Conservation (phyloP, 2,797 vertebrate species). For the Periparus ater region DNA sequence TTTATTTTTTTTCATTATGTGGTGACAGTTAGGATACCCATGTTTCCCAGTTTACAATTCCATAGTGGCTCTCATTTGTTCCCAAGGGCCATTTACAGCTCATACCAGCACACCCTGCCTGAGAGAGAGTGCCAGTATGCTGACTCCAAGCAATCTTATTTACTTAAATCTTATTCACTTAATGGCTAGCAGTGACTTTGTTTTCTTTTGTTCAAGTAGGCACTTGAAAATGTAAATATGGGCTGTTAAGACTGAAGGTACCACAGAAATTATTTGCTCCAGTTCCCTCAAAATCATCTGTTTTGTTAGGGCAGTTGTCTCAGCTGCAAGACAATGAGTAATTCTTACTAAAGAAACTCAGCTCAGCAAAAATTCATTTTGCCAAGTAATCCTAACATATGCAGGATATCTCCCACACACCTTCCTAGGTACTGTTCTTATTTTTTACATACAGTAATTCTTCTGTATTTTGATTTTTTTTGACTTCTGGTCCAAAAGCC, state of each 20-base stretch:
- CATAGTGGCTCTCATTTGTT: not conserved
- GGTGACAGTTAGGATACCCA: not conserved
- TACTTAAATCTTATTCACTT: not conserved
- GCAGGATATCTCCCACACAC: not conserved
- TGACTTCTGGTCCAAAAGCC: not conserved
- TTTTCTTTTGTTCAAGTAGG: not conserved
- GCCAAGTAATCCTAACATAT: not conserved
- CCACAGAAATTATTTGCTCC: not conserved
- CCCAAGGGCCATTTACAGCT: not conserved
- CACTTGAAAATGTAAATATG: not conserved
- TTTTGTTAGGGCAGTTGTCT: not conserved
- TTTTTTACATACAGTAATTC: not conserved
- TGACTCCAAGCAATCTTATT: not conserved
- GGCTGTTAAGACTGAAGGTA: not conserved
- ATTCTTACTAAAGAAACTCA: slow-evolving; percentile 1
- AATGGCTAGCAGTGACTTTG: not conserved
- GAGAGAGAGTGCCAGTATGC: not conserved
- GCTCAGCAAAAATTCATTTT: slow-evolving; percentile 39
- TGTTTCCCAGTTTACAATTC: not conserved
- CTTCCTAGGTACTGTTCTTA: not conserved
- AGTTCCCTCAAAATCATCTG: not conserved
- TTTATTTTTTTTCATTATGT: not conserved
- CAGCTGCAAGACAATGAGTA: slow-evolving; percentile 23
- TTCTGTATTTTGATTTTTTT: slow-evolving; percentile 41
- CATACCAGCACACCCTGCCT: not conserved